These are phyloP conservation scores for Micromesistius poutassou DNA, from an alignment of 2,797 vertebrate species.

Conservation along the genomic window DNA sequence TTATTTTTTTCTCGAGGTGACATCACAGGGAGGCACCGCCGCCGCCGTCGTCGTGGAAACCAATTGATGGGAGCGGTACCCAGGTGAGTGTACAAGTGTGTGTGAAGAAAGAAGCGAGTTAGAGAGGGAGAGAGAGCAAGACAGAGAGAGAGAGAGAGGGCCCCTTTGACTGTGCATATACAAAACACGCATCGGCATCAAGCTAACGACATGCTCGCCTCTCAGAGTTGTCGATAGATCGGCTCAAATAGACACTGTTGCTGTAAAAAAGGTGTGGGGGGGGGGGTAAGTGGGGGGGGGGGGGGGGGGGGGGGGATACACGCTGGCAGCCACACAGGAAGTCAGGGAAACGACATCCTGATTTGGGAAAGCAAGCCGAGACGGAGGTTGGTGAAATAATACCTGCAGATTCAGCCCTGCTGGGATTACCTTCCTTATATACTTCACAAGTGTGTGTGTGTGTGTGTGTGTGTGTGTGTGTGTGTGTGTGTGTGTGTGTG, in stretches of 20 bases:
- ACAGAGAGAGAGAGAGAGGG: constrained; percentile 26
- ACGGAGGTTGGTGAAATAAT: constrained; percentile 76
- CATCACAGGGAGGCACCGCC: constrained; percentile 53
- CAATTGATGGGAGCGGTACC: constrained; percentile 45
- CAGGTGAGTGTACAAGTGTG: constrained; percentile 50
- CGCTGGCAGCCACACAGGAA: constrained; percentile 1
- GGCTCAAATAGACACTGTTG: constrained; percentile 55
- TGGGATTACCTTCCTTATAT: constrained; percentile 89
- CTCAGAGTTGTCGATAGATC: constrained; percentile 58
- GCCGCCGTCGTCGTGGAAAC: constrained; percentile 47
- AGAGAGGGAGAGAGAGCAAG: constrained; percentile 5
- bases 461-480: constrained; percentile 10
- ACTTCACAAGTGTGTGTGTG: constrained; percentile 22
- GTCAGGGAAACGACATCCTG: constrained; percentile 70
- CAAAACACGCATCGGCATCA: constrained; percentile 68
- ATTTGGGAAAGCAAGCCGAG: constrained; percentile 74
- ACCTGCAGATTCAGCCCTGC: constrained; percentile 96
- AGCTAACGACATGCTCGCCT: constrained; percentile 67
- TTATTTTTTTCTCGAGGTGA: constrained; percentile 10
- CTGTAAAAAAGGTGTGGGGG: no score
- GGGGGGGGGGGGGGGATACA: constrained; percentile 47
- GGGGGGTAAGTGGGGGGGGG: constrained; percentile 19
- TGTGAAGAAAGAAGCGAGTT: constrained; percentile 18
- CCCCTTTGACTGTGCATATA: constrained; percentile 56
- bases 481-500: constrained; percentile 12